Evolutionary conservation across 2,113 vertebrate species (phyloP).

Genomic region (Cyprinus carpio): DNA sequence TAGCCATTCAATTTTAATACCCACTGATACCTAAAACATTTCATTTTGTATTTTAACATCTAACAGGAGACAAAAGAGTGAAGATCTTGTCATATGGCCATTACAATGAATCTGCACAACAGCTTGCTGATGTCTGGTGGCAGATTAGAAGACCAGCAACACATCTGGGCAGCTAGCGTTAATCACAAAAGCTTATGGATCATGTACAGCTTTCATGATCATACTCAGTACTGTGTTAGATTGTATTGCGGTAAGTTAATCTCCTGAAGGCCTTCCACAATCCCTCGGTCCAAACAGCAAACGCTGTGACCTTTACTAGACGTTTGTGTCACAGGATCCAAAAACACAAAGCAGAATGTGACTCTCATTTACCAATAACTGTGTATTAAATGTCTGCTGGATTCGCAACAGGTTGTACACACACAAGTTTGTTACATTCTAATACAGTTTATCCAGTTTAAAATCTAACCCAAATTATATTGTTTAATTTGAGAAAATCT

Average conservation of each 20-base stretch:
- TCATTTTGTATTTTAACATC: background rate
- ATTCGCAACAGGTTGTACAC: background rate
- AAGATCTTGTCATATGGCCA: background rate
- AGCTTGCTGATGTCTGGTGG: background rate
- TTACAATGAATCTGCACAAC: background rate
- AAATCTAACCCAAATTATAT: no score
- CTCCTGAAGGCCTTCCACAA: constrained; percentile 21
- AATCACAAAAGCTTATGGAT: constrained; percentile 39
- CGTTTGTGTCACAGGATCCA: background rate
- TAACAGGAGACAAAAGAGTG: background rate
- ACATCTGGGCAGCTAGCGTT: constrained; percentile 20
- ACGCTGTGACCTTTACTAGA: constrained; percentile 5
- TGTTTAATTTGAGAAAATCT: no score
- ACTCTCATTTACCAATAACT: background rate
- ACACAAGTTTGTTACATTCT: background rate
- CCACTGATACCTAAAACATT: background rate
- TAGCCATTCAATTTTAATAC: constrained; percentile 21
- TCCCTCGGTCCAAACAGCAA: background rate
- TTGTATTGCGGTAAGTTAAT: constrained; percentile 4
- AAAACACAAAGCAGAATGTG: background rate
- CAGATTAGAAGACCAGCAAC: constrained; percentile 12
- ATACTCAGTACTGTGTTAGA: background rate
- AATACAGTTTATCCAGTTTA: no score
- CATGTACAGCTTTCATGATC: constrained; percentile 19
- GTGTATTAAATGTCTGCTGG: background rate